Conservation (phyloP, 2,888 invertebrate species). For the Eilema sororculum region DNA sequence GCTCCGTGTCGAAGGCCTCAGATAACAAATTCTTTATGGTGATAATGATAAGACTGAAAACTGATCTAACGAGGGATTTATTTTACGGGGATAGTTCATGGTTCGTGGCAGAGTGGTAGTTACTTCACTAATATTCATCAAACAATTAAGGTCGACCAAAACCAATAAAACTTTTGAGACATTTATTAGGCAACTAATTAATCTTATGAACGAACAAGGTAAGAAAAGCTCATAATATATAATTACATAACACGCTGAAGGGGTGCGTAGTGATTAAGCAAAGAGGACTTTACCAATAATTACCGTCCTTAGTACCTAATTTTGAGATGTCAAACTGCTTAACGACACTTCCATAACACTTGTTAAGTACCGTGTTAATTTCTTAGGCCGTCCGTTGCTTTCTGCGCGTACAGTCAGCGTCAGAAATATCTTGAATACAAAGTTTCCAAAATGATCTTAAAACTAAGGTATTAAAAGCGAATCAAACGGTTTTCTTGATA, state of each 20-base stretch:
- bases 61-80: too few relatives aligned
- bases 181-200: constrained; percentile 20
- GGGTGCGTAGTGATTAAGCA: constrained; percentile 61
- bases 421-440: too few relatives aligned
- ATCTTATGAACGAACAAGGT: constrained; percentile 41
- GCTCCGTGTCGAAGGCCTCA: too few relatives aligned
- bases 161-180: not conserved
- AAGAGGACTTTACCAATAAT: constrained; percentile 57
- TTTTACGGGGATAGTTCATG: not conserved
- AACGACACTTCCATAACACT: constrained; percentile 10
- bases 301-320: constrained; percentile 56
- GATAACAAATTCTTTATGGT: too few relatives aligned
- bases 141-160: not conserved
- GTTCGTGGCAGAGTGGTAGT: not conserved
- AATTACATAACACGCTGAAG: constrained; percentile 34
- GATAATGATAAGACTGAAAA: too few relatives aligned
- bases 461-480: too few relatives aligned
- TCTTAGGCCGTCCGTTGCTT: not conserved
- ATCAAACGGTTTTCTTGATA: too few relatives aligned
- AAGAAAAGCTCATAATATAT: constrained; percentile 44
- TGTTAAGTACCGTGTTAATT: not conserved
- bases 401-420: too few relatives aligned
- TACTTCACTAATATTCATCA: not conserved
- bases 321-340: constrained; percentile 40
- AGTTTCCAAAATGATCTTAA: too few relatives aligned